phyloP scores from a whole-genome alignment of 1,140 invertebrate species.

The Daktulosphaira vitifoliae region DNA sequence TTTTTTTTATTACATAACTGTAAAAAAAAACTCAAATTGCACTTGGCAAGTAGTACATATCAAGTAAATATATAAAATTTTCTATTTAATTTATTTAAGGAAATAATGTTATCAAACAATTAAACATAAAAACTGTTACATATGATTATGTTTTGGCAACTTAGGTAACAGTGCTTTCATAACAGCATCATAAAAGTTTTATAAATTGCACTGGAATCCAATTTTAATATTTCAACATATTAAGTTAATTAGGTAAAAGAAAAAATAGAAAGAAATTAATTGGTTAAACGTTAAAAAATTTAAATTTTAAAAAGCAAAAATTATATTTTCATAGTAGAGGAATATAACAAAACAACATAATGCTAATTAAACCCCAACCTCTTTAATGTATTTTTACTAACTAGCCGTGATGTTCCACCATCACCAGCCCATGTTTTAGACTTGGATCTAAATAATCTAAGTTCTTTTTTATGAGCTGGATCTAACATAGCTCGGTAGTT shows the following conservation, averaged over 20 bases:
- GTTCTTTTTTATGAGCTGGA: slow-evolving; percentile 60
- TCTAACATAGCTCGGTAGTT: slow-evolving; percentile 72
- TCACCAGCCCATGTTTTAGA: slow-evolving; percentile 49
- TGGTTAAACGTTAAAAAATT: slow-evolving; percentile 28
- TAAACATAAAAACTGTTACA: slow-evolving; percentile 1
- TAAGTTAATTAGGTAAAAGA: slow-evolving; percentile 9
- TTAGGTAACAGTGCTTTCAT: slow-evolving; percentile 13
- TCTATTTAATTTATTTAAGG: slow-evolving; percentile 18
- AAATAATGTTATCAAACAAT: slow-evolving; percentile 16
- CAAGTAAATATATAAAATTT: slow-evolving; percentile 5
- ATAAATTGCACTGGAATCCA: slow-evolving; percentile 28
- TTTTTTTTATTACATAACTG: not conserved
- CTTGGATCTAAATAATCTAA: slow-evolving; percentile 64
- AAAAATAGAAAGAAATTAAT: not conserved
- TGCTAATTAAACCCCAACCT: slow-evolving; percentile 30
- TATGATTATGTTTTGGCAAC: slow-evolving; percentile 20
- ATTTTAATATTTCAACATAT: slow-evolving; percentile 19
- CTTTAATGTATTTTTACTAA: slow-evolving; percentile 30
- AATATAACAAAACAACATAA: slow-evolving; percentile 17
- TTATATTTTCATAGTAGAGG: slow-evolving; percentile 2
- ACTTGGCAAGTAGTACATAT: slow-evolving; percentile 15
- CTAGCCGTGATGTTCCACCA: not conserved
- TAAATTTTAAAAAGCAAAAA: slow-evolving; percentile 14
- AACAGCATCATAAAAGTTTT: slow-evolving; percentile 26
- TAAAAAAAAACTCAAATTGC: slow-evolving; percentile 14